These are phyloP conservation scores for Epinephelus fuscoguttatus DNA, from an alignment of 2,113 vertebrate genomes.

Conservation along the genomic window DNA sequence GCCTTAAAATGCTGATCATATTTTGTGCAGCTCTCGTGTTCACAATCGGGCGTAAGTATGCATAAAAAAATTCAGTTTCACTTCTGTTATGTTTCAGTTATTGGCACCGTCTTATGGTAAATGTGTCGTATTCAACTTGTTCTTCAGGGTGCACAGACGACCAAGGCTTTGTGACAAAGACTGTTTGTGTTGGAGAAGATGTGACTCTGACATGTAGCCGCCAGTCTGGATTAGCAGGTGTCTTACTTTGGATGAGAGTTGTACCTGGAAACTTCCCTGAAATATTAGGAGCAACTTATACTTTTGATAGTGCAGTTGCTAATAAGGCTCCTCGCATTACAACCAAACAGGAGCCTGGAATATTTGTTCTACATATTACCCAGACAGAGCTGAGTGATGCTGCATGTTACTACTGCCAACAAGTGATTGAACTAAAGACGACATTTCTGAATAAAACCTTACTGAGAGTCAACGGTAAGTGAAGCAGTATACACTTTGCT, in stretches of 20 bases:
- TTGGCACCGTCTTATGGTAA: background rate
- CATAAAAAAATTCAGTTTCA: background rate
- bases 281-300: conserved; percentile 32
- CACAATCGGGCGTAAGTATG: conserved; percentile 15
- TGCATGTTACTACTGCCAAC: conserved; percentile 55
- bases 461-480: conserved; percentile 50
- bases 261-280: conserved; percentile 47
- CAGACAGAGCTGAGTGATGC: conserved; percentile 30
- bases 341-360: conserved; percentile 22
- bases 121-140: rapidly evolving
- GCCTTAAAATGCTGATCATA: conserved; percentile 21
- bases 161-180: conserved; percentile 4
- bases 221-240: background rate
- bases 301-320: background rate
- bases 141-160: conserved; percentile 37
- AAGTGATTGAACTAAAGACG: background rate
- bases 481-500: background rate
- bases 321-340: rapidly evolving
- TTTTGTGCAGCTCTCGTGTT: background rate
- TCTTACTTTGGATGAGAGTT: conserved; percentile 42
- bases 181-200: conserved; percentile 36
- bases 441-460: conserved; percentile 5
- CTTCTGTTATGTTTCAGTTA: background rate
- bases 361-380: conserved; percentile 41
- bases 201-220: conserved; percentile 54